Evolutionary conservation across 2,113 vertebrate genomes (phyloP), one percentile per base, ranked within the genome.

Genomic region (Noturus placidus): DNA sequence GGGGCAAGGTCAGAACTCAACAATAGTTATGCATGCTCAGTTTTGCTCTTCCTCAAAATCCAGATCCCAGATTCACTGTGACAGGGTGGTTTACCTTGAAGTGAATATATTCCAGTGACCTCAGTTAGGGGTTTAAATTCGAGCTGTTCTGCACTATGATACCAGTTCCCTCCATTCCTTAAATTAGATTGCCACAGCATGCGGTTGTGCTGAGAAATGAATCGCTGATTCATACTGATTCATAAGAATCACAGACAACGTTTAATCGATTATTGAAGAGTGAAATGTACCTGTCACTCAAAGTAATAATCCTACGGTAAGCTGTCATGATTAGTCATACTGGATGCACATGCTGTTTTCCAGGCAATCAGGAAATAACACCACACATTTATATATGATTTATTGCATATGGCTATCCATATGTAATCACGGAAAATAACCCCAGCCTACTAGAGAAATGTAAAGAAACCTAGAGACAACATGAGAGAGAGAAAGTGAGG

Each of bases 281-380:
- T 38, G 54, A 76, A 83, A 50, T 46, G 56, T 83, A 76, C 19
- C 69, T 83, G 27, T 54, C 80, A 83, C 35, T 77, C 52, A 87
- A 63, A 11, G 70, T 27, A 82, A 59, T n/a, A 74, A 17, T 87
- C 17, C 46, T 87, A n/a, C 17, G 5, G 35, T 57, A 87, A 82
- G 52, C 22, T 4, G 4, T 42, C 4, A n/a, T 74, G 22, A 82
- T 87, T 87, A 61, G 65, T 82, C 65, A 72, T 17, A 82, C 14
- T 25, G 59, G 57, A 86, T 79, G 63, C 46, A 7, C n/a, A 52
- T 35, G 46, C 59, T 79, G 74, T 79, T 35, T 67, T 86, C 50
- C 57, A 27, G n/a, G 20, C 27, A 79, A 30, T 50, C 69, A 59
- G 56, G 38, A 82, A 82, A 82, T 46, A 30, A 42, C 59, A 69